Base-by-base conservation (phyloP, 1,140 invertebrate genomes). In the Andrena cerasifolii region DNA sequence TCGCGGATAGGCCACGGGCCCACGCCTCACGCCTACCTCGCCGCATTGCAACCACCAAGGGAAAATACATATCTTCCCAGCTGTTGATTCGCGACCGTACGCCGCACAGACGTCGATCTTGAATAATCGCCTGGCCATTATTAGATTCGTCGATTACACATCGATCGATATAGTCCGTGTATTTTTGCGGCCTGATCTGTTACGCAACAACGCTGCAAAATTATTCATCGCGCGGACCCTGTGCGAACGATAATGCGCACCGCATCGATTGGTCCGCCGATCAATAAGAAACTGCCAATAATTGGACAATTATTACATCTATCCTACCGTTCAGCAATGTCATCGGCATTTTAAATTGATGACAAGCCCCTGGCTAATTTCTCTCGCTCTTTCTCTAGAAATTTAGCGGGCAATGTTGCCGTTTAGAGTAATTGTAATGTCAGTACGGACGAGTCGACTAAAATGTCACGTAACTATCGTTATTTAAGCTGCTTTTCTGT, bases 1-100 rank as follows among this genome's bases (percentile, higher is more conserved):
- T 80, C 61, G 61, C 40, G 71, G 31, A 74, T 56, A 68, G 63
- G 45, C n/a, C 31, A 73, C 56, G 31, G 62, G 65, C 82, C 81
- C 71, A 84, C 83, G n/a, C 72, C 51, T 3, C 12, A 74, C 75
- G 74, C 81, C 78, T 80, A 80, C 78, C 67, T 31, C n/a, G n/a
- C 1, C 36, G 18, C 26, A 43, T n/a, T 16, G 24, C 26, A 56
- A 18, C 68, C 67, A 31, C 67, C 54, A n/a, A n/a, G 49, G 47
- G 7, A 43, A 51, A 77, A 68, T n/a, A n/a, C n/a, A 73, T 78
- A 79, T 79, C 68, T 67, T 72, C 43, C 54, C 75, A 45, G 61
- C 49, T 56, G 81, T 40, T 61, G 54, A 54, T 72, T 56, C 51
- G 49, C 56, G 58, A 51, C 45, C 65, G 68, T n/a, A 24, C 54